Evolutionary conservation across 2,888 invertebrate genomes (phyloP).

Genomic region (Heteromyza rotundicornis): DNA sequence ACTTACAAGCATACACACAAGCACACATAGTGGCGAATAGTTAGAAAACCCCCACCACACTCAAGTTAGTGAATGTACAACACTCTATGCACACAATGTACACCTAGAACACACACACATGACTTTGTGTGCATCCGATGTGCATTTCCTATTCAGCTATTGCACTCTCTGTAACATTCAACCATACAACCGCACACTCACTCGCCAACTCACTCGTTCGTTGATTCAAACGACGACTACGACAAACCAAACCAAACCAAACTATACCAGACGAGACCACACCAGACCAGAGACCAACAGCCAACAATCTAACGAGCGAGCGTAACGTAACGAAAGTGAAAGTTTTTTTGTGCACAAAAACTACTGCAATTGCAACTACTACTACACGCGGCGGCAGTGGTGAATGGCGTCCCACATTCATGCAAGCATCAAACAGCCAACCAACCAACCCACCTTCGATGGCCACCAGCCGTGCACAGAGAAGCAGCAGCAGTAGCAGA

Average conservation of each 20-base stretch:
- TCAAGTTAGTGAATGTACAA: neutral
- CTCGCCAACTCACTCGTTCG: slow-evolving; percentile 15
- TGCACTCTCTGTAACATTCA: slow-evolving; percentile 13
- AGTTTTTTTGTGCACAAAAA: slow-evolving; percentile 47
- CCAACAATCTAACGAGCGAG: slow-evolving; percentile 20
- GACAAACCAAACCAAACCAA: neutral
- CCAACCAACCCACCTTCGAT: neutral
- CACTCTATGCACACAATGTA: neutral
- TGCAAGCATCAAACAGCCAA: neutral
- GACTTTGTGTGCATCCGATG: neutral
- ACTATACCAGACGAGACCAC: slow-evolving; percentile 6
- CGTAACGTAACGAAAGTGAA: slow-evolving; percentile 39
- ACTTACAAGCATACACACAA: neutral
- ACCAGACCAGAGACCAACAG: slow-evolving; percentile 22
- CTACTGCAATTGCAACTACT: slow-evolving; percentile 24
- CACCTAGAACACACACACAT: neutral
- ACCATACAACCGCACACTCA: slow-evolving; percentile 8
- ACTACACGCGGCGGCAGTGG: too few species aligned
- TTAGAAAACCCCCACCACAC: neutral
- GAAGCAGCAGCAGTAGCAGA: neutral
- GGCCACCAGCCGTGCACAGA: neutral
- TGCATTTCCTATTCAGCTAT: slow-evolving; percentile 20
- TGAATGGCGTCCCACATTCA: too few species aligned
- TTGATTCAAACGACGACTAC: neutral
- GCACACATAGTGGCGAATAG: neutral